These are phyloP conservation scores for Athalia rosae DNA, from an alignment of 2,888 invertebrate species.

Conservation along the genomic window DNA sequence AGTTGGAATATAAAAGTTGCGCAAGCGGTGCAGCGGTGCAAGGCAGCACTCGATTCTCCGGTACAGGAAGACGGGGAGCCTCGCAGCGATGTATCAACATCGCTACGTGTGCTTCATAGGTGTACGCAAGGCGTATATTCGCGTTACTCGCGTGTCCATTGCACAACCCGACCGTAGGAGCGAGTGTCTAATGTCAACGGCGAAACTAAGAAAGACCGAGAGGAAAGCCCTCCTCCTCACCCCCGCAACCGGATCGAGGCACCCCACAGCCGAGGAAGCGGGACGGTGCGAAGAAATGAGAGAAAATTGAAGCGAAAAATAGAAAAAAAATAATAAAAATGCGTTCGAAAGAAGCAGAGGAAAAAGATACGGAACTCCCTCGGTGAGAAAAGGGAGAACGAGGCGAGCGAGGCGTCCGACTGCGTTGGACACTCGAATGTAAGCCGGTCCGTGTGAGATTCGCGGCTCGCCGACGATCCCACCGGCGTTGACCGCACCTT, in stretches of 20 bases:
- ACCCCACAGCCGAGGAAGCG: conserved; percentile 26
- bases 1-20: too few species aligned
- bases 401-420: neutral
- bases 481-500: conserved; percentile 73
- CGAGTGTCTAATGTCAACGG: conserved; percentile 65
- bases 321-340: conserved; percentile 36
- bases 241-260: neutral
- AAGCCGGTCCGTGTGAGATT: conserved; percentile 74
- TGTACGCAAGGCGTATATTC: too few species aligned
- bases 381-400: conserved; percentile 46
- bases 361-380: conserved; percentile 34
- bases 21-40: too few species aligned
- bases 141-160: too few species aligned
- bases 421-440: conserved; percentile 64
- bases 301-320: neutral
- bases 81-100: too few species aligned
- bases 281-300: neutral
- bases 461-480: conserved; percentile 69
- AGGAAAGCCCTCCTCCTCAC: conserved; percentile 41
- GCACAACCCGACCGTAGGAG: conserved; percentile 50
- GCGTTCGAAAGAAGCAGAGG: conserved; percentile 43
- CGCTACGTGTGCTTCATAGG: too few species aligned
- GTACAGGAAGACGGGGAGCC: conserved; percentile 49
- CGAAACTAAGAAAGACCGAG: conserved; percentile 43
- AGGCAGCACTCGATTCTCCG: conserved; percentile 56